phyloP scores from a whole-genome alignment of 2,113 vertebrate species.

The Apteryx mantelli region DNA sequence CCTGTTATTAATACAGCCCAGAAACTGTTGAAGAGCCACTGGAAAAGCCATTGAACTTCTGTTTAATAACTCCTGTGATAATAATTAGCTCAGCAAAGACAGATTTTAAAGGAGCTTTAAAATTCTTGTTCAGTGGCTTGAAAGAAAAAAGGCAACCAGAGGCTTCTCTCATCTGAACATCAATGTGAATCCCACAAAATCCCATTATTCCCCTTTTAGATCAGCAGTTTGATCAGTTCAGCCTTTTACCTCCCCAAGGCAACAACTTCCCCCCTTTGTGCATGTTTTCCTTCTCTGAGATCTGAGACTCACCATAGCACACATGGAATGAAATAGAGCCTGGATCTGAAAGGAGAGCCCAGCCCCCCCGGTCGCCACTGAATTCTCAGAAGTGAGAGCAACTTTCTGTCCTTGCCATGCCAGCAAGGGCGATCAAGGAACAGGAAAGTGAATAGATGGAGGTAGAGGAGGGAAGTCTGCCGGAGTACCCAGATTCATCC shows the following conservation, averaged over 20 bases:
- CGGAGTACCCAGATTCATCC: background rate
- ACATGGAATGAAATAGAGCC: background rate
- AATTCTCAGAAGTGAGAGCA: background rate
- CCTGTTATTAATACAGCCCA: slow-evolving; percentile 8
- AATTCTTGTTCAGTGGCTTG: slow-evolving; percentile 78
- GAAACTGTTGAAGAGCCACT: slow-evolving; percentile 22
- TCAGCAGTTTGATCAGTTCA: slow-evolving; percentile 76
- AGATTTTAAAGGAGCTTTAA: slow-evolving; percentile 80
- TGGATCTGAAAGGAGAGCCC: background rate
- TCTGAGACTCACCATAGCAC: background rate
- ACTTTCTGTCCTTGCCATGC: background rate
- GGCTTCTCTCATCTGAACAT: slow-evolving; percentile 80
- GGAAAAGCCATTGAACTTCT: slow-evolving; percentile 58
- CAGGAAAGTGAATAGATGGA: background rate
- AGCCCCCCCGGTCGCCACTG: background rate
- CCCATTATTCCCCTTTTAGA: slow-evolving; percentile 84
- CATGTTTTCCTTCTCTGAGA: background rate
- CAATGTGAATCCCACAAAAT: slow-evolving; percentile 84
- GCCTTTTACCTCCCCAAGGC: slow-evolving; percentile 77
- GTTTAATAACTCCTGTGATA: slow-evolving; percentile 75
- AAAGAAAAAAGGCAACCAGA: slow-evolving; percentile 76
- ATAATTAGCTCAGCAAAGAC: slow-evolving; percentile 82
- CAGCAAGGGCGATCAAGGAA: background rate
- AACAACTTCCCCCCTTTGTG: slow-evolving; percentile 69
- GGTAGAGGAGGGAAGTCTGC: background rate